Evolutionary conservation across 2,797 vertebrate species (phyloP), one percentile per base, ranked within the genome.

Genomic region (Acipenser oxyrinchus): DNA sequence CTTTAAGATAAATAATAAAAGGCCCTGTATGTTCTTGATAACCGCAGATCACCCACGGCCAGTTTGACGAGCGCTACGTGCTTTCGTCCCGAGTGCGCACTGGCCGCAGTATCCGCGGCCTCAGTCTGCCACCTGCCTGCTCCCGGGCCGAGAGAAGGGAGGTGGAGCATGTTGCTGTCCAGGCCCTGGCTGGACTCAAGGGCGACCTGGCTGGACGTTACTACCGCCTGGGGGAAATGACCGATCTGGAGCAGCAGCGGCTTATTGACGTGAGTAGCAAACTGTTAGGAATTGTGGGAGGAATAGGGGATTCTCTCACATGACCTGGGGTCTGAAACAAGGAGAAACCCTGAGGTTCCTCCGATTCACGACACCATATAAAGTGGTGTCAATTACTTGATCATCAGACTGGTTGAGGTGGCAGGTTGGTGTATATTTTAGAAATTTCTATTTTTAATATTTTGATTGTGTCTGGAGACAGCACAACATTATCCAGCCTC

Each of bases 61-160:
- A 92, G 10, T 95, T 97, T 0, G 95, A 97, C 0, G 93, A 94
- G 49, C 83, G 59, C 0, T 97, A 96, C 0, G 93, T 96, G 37
- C 83, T 97, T 71, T 97, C 95, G 0, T 95, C 94, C 0, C 90
- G 94, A 0, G 94, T 97, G 63, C 89, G 95, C 5, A 97, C 94
- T 0, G 95, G 95, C 2, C 94, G 94, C 68, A 96, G 94, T 53
- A 95, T 97, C 81, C 92, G 93, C 0, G 93, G 94, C 1, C 90
- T 96, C 64, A 94, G 93, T 79, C 90, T 97, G 63, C 94, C 94
- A 0, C 93, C 94, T 0, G 93, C 93, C 72, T 97, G 95, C 73
- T 79, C 70, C 6, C 83, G 95, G 66, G 90, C 94, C 0, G 95
- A 97, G 78, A 87, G 94, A 0, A 88, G 94, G 10, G 94, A 95